Percentiles rank a stretch among this genome's conserved stretches.
Evolutionary conservation across 2,888 invertebrate species (phyloP).

Genomic region (Pardosa pseudoannulata): DNA sequence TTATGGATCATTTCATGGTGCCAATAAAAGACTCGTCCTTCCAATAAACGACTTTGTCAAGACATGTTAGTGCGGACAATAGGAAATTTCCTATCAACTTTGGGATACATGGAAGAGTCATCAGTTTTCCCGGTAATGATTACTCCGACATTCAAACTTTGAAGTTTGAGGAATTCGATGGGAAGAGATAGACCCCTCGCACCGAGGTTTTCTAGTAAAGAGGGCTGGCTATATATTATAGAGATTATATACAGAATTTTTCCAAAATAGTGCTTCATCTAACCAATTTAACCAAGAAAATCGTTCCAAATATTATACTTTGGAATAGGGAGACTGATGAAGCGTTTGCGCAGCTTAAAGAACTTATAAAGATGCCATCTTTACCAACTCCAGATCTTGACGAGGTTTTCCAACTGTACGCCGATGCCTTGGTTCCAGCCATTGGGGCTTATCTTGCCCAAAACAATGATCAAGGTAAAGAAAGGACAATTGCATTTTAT

Average conservation of each 20-base stretch:
- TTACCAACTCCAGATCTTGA: background rate
- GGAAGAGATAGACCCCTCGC: no score
- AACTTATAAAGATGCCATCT: background rate
- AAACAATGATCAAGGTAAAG: background rate
- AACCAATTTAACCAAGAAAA: background rate
- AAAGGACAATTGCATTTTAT: background rate
- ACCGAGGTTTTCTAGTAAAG: no score
- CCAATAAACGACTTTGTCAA: no score
- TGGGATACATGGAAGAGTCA: no score
- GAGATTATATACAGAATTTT: conserved; percentile 6
- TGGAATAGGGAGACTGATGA: background rate
- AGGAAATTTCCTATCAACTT: no score
- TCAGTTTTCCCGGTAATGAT: no score
- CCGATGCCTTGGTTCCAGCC: background rate
- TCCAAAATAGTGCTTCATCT: background rate
- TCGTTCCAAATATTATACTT: background rate
- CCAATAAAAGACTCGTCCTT: no score
- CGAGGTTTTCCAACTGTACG: background rate
- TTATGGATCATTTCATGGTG: no score
- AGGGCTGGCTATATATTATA: background rate
- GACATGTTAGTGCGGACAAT: no score
- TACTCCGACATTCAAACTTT: no score
- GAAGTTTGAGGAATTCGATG: no score
- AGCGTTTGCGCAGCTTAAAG: background rate
- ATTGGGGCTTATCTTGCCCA: background rate